Conservation (phyloP, 2,797 vertebrate species). For the Erethizon dorsatum region DNA sequence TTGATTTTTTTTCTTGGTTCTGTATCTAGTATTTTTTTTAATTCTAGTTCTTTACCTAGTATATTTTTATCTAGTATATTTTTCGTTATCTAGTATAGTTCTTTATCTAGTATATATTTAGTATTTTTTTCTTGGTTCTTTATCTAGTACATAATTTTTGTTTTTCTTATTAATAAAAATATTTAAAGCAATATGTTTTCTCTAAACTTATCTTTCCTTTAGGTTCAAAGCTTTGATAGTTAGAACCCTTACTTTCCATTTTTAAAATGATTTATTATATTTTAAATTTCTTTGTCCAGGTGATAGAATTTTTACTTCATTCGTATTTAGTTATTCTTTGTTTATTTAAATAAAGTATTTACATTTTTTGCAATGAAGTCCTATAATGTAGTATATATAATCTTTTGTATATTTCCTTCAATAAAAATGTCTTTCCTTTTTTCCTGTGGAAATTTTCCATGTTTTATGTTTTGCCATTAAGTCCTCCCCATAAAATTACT, state of each 20-base stretch:
- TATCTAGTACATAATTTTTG: slow-evolving; percentile 16
- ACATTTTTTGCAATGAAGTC: background rate
- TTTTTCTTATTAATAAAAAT: slow-evolving; percentile 62
- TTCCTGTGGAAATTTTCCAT: background rate
- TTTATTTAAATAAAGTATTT: slow-evolving; percentile 9
- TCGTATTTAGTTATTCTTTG: background rate
- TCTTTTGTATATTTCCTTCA: slow-evolving; percentile 15
- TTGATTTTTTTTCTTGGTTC: background rate
- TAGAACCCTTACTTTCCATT: background rate
- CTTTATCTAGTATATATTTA: background rate
- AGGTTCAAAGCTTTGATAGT: background rate
- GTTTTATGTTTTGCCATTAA: slow-evolving; percentile 21
- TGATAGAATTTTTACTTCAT: slow-evolving; percentile 17
- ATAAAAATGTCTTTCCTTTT: background rate
- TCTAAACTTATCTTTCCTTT: background rate
- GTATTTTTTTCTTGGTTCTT: background rate
- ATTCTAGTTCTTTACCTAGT: background rate
- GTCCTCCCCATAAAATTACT: slow-evolving; percentile 32
- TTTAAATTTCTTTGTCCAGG: slow-evolving; percentile 1
- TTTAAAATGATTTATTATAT: slow-evolving; percentile 51
- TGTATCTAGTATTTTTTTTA: background rate
- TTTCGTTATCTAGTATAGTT: background rate
- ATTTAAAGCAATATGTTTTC: background rate
- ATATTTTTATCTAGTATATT: background rate
- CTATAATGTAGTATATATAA: background rate